These are phyloP conservation scores for Petromus typicus DNA, from an alignment of 2,113 vertebrate species.

Conservation along the genomic window DNA sequence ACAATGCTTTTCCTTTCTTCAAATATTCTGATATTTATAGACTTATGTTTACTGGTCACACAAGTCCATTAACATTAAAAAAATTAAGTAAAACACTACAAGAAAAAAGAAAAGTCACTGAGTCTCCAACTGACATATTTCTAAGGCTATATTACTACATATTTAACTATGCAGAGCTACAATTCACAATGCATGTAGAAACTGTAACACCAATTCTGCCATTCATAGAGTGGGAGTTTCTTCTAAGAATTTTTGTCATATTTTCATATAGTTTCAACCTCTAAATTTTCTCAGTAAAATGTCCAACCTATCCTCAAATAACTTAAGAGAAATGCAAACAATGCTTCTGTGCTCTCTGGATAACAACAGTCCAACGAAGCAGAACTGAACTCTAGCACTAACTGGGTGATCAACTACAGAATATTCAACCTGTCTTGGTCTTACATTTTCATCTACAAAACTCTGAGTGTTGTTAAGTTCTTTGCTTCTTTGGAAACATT, in stretches of 20 bases:
- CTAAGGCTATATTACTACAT: neutral
- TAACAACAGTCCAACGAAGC: neutral
- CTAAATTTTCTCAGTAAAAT: slow-evolving; percentile 47
- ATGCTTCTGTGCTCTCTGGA: neutral
- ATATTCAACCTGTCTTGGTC: neutral
- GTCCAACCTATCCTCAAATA: neutral
- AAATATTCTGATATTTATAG: neutral
- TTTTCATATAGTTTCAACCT: slow-evolving; percentile 60
- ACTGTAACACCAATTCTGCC: neutral
- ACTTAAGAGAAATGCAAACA: slow-evolving; percentile 9
- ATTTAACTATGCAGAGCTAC: neutral
- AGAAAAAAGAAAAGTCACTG: neutral
- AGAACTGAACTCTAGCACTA: neutral
- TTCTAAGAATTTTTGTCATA: slow-evolving; percentile 29
- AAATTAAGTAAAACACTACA: neutral
- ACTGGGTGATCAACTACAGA: neutral
- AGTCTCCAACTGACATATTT: neutral
- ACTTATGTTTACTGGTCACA: neutral
- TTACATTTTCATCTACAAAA: slow-evolving; percentile 47
- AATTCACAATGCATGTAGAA: slow-evolving; percentile 24
- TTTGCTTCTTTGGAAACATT: slow-evolving; percentile 53
- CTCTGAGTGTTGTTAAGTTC: neutral
- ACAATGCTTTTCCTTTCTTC: neutral
- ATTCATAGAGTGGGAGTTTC: neutral
- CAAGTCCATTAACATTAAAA: neutral